Percentiles rank a stretch among this genome's conserved stretches.
These are phyloP conservation scores for Tetragnatha versicolor DNA, from an alignment of 1,140 invertebrate genomes.

Conservation along the genomic window DNA sequence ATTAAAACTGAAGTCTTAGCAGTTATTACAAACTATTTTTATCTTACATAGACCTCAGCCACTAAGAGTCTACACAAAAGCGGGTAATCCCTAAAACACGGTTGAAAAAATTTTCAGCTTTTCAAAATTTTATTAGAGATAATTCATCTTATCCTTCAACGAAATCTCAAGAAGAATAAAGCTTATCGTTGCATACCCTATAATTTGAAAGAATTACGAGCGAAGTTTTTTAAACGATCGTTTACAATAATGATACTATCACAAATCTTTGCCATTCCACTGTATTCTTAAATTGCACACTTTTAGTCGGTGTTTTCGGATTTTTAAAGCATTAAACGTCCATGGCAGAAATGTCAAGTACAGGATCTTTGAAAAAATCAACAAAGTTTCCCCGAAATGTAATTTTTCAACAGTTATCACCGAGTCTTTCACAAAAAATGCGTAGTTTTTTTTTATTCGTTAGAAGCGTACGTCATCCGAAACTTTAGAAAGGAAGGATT, in stretches of 20 bases:
- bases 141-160: too few species aligned
- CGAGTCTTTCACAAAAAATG: conserved; percentile 4
- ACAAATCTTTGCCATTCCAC: conserved; percentile 26
- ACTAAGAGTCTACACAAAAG: too few species aligned
- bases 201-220: too few species aligned
- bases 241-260: conserved; percentile 8
- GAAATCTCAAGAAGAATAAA: too few species aligned
- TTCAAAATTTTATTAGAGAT: too few species aligned
- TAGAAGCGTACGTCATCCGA: background rate
- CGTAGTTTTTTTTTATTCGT: background rate
- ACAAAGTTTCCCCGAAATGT: background rate
- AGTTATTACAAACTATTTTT: too few species aligned
- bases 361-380: background rate
- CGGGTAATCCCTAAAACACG: too few species aligned
- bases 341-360: background rate
- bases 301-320: background rate
- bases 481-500: conserved; percentile 35
- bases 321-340: conserved; percentile 10
- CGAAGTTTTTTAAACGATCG: conserved; percentile 28
- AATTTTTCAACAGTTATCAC: background rate
- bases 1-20: too few species aligned
- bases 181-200: too few species aligned
- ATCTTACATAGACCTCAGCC: too few species aligned
- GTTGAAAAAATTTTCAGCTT: too few species aligned
- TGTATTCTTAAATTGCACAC: conserved; percentile 14